These are phyloP conservation scores for Conchocele bisecta DNA, from an alignment of 2,888 invertebrate species.

Conservation along the genomic window DNA sequence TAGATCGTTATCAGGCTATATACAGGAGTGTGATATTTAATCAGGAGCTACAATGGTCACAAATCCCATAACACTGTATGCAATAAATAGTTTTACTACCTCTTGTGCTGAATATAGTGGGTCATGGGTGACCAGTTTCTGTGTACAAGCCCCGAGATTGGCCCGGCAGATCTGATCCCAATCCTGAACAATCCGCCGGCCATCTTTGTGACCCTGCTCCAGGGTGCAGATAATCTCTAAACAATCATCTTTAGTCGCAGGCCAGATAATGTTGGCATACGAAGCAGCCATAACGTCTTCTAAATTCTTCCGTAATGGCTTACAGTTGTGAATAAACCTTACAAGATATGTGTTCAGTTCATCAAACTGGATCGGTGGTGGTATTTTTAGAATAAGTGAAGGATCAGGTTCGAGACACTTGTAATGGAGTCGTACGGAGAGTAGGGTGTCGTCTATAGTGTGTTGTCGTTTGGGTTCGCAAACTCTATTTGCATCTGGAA, in stretches of 20 bases:
- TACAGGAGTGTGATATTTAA: too few relatives aligned
- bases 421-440: conserved; percentile 31
- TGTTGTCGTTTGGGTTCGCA: conserved; percentile 10
- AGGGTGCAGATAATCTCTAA: conserved; percentile 19
- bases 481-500: conserved; percentile 42
- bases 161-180: conserved; percentile 18
- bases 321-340: conserved; percentile 12
- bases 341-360: conserved; percentile 18
- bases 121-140: too few relatives aligned
- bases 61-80: too few relatives aligned
- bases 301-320: too few relatives aligned
- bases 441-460: not conserved
- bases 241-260: not conserved
- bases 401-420: conserved; percentile 35
- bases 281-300: too few relatives aligned
- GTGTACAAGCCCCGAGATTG: too few relatives aligned
- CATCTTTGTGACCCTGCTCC: conserved; percentile 19
- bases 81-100: too few relatives aligned
- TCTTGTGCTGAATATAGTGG: too few relatives aligned
- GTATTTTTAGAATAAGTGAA: conserved; percentile 12
- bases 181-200: not conserved
- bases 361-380: conserved; percentile 16
- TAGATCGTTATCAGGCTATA: too few relatives aligned
- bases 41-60: too few relatives aligned
- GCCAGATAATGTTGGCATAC: conserved; percentile 24